A percentile compares a stretch with the other conserved stretches of the same genome.
Evolutionary conservation across 2,888 invertebrate species (phyloP).

Genomic region (Deilephila porcellus): DNA sequence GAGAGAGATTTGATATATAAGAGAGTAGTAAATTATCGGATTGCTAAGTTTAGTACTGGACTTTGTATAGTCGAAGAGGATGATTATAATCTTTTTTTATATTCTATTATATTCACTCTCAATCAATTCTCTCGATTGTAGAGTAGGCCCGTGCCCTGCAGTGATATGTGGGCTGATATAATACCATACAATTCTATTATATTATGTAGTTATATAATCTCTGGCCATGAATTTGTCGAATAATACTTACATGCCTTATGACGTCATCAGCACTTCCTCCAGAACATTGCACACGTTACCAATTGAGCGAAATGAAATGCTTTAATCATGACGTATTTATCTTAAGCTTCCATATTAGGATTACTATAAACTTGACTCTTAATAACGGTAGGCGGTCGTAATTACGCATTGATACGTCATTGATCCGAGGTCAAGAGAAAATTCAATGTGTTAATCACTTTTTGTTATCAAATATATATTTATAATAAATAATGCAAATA

Average conservation of each 20-base stretch:
- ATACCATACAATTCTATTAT: no score
- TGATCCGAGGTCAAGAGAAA: background rate
- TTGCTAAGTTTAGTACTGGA: no score
- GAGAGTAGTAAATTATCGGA: no score
- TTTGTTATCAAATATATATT: background rate
- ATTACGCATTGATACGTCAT: conserved; percentile 11
- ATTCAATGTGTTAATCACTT: background rate
- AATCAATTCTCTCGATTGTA: no score
- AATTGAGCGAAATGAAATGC: conserved; percentile 3
- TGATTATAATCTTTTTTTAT: no score
- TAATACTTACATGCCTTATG: background rate
- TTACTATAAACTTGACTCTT: background rate
- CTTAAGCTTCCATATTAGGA: conserved; percentile 16
- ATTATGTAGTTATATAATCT: no score
- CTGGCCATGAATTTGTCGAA: no score
- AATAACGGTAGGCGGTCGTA: conserved; percentile 19
- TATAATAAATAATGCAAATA: conserved; percentile 12
- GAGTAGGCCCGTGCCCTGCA: no score
- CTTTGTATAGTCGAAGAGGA: no score
- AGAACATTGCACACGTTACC: conserved; percentile 9
- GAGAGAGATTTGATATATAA: no score
- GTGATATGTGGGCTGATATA: no score
- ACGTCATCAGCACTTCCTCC: background rate
- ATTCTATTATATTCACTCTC: no score
- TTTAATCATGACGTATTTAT: background rate